Base-by-base conservation (phyloP, 1,140 invertebrate species). In the Anastatus disparis region DNA sequence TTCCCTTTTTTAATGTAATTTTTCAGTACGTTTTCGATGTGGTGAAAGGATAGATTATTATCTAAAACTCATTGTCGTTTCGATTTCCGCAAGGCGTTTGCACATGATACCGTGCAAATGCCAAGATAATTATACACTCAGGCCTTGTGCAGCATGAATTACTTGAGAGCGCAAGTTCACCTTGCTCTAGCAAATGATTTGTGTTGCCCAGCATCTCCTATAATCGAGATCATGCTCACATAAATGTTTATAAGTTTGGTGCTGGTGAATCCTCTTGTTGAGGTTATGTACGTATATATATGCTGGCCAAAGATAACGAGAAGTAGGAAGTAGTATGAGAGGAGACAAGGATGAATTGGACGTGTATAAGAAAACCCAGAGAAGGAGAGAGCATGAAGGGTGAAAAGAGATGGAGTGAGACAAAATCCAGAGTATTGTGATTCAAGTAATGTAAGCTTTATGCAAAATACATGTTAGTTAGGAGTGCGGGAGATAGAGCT, bases 391-490 rank as follows among this genome's bases (percentile, higher is more conserved):
- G n/a, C n/a, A n/a, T n/a, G n/a, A n/a, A n/a, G n/a, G n/a, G n/a
- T n/a, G n/a, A 79, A 75, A 80, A 80, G 80, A 78, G 77, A 77
- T 74, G 69, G 74, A 74, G 80, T 79, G 78, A 78, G 77, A 76
- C 31, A 35, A 10, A 75, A 73, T 73, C 61, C 73, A 78, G 76
- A 80, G 81, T 78, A 84, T 82, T 83, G 82, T 83, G 83, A 84
- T 84, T 84, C 82, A 83, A 84, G 80, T 83, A 84, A 84, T 84
- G 81, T 84, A 83, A 83, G 82, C 81, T 84, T 84, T 84, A 84
- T 83, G 82, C 82, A 83, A 84, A 84, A 84, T 84, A 82, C 81
- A 83, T 84, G 82, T 84, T 84, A 83, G 81, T 83, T 84, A 84
- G 81, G 77, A 83, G 80, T 81, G 81, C 80, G 79, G 73, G 78